Evolutionary conservation across 2,113 vertebrate species (phyloP).

Genomic region (Eleginops maclovinus): DNA sequence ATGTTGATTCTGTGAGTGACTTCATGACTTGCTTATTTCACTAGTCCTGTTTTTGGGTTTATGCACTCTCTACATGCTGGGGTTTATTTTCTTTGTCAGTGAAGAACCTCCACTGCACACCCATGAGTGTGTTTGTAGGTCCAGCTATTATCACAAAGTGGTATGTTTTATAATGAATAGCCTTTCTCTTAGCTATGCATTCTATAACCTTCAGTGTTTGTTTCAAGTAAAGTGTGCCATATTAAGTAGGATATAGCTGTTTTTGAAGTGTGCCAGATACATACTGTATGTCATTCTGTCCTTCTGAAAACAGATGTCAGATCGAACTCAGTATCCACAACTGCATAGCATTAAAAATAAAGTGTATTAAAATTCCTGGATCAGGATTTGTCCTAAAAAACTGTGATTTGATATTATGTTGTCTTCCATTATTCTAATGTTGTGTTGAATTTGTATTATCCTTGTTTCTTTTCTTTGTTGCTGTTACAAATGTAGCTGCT

Average conservation of each 20-base stretch:
- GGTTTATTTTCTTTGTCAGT: background rate
- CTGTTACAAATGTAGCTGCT: no score
- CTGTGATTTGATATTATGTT: background rate
- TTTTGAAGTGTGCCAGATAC: background rate
- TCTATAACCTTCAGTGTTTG: constrained; percentile 2
- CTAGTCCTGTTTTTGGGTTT: no score
- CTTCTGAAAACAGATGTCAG: background rate
- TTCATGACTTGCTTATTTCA: no score
- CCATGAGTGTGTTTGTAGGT: background rate
- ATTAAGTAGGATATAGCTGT: background rate
- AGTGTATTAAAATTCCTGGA: no score
- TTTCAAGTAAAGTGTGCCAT: background rate
- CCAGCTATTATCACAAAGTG: background rate
- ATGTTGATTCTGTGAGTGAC: no score
- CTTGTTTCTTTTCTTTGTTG: no score
- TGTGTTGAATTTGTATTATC: no score
- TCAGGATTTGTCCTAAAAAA: background rate
- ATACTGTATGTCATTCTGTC: background rate
- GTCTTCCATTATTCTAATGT: no score
- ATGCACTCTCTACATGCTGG: background rate
- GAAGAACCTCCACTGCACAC: background rate
- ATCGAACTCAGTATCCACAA: background rate
- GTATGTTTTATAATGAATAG: background rate
- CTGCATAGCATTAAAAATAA: background rate
- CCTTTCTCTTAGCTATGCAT: background rate